Conservation (phyloP, 2,113 vertebrate genomes). For the Trochalopteron elliotii region DNA sequence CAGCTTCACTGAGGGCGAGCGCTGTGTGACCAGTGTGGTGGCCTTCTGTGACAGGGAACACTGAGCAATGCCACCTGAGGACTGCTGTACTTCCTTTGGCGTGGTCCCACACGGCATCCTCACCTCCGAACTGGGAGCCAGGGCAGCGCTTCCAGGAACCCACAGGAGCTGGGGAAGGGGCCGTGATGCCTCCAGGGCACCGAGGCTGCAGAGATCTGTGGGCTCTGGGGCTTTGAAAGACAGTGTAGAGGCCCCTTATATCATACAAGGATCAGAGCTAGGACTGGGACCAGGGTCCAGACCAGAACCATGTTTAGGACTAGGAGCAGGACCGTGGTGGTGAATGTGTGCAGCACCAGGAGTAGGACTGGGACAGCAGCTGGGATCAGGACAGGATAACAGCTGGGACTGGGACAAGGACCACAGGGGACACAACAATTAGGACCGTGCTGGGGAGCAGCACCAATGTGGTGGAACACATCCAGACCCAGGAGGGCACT, state of each 20-base stretch:
- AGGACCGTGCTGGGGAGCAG: neutral
- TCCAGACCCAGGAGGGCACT: neutral
- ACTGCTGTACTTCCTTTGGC: neutral
- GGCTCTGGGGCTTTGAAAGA: neutral
- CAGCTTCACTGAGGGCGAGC: neutral
- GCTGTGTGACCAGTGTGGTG: neutral
- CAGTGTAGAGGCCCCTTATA: too few species aligned
- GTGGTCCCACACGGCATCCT: neutral
- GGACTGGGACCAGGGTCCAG: too few species aligned
- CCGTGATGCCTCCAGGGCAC: neutral
- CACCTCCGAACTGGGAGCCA: neutral
- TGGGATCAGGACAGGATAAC: neutral
- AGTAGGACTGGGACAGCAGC: too few species aligned
- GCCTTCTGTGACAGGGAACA: neutral
- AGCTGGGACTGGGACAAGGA: neutral
- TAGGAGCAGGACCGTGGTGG: neutral
- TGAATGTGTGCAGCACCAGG: too few species aligned
- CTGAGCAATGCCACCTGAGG: neutral
- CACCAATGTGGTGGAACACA: neutral
- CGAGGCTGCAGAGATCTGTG: neutral
- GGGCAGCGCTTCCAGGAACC: neutral
- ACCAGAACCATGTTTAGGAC: neutral
- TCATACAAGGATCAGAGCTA: neutral
- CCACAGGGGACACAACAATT: neutral
- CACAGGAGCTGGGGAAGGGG: too few species aligned